Evolutionary conservation across 2,113 vertebrate species (phyloP).

Genomic region (Xenus cinereus): DNA sequence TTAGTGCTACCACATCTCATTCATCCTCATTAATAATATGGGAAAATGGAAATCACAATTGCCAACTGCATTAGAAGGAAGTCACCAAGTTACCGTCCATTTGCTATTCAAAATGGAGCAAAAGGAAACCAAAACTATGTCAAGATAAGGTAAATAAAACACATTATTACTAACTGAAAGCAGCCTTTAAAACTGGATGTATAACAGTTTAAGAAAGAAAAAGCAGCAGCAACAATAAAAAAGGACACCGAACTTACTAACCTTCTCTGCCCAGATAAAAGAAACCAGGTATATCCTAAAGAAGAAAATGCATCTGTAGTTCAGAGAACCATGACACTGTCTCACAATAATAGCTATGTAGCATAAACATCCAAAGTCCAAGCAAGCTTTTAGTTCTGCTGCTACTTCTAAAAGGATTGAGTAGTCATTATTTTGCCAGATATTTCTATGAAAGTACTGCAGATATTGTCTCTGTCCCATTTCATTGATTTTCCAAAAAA

Average conservation of each 20-base stretch:
- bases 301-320: not conserved
- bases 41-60: not conserved
- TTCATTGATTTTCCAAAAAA: not conserved
- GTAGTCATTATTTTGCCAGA: not conserved
- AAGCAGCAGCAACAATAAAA: not conserved
- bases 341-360: not conserved
- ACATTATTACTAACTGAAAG: not conserved
- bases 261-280: not conserved
- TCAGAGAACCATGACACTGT: accelerated
- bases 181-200: not conserved
- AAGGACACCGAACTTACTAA: accelerated
- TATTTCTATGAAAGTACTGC: not conserved
- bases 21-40: not conserved
- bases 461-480: not conserved
- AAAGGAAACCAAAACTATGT: not conserved
- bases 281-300: not conserved
- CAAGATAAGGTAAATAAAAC: not conserved
- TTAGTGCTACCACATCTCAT: not conserved
- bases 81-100: not conserved
- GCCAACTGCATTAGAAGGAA: not conserved
- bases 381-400: not conserved
- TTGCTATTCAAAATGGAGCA: not conserved
- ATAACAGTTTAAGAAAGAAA: not conserved
- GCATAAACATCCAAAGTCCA: not conserved
- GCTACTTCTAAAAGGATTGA: not conserved